A percentile compares a stretch with the other conserved stretches of the same genome.
phyloP scores from a whole-genome alignment of 2,888 invertebrate genomes.

The Gandaritis pyraliata region DNA sequence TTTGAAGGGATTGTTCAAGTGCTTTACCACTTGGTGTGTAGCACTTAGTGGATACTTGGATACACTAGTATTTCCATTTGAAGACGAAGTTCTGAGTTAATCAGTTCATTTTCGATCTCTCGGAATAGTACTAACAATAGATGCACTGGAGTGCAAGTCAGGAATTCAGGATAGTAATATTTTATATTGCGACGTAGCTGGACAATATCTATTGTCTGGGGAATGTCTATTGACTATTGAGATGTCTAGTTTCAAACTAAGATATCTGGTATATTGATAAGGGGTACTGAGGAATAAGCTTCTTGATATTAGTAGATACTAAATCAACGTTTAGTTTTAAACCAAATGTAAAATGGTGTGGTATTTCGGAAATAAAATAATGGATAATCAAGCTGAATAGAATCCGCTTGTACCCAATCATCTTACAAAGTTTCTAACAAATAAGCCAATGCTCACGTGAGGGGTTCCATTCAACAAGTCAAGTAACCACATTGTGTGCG shows the following conservation, averaged over 20 bases:
- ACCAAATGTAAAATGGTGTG: too few species aligned
- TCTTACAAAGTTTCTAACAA: constrained; percentile 62
- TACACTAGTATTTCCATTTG: too few species aligned
- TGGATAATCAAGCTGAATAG: constrained; percentile 45
- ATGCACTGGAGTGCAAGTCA: constrained; percentile 65
- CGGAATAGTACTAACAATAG: constrained; percentile 74
- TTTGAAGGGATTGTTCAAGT: neutral
- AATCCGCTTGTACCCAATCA: constrained; percentile 42
- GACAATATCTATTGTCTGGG: constrained; percentile 36
- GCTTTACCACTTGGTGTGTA: too few species aligned
- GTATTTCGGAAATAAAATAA: constrained; percentile 36
- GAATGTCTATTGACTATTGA: constrained; percentile 28
- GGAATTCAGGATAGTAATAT: constrained; percentile 53
- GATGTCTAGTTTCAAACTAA: constrained; percentile 14
- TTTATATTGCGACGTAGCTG: constrained; percentile 50
- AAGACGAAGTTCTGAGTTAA: constrained; percentile 71
- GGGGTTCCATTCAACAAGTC: constrained; percentile 78
- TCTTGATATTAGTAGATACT: neutral
- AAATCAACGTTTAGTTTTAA: too few species aligned
- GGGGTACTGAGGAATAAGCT: neutral
- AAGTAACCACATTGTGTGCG: constrained; percentile 68
- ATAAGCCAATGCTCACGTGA: constrained; percentile 71
- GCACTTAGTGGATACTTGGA: too few species aligned
- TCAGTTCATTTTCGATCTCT: constrained; percentile 80
- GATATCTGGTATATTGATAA: constrained; percentile 1